Percentiles rank a stretch among this genome's conserved stretches.
These are phyloP conservation scores for Phaonia tiefii DNA, from an alignment of 2,888 invertebrate species.

Conservation along the genomic window DNA sequence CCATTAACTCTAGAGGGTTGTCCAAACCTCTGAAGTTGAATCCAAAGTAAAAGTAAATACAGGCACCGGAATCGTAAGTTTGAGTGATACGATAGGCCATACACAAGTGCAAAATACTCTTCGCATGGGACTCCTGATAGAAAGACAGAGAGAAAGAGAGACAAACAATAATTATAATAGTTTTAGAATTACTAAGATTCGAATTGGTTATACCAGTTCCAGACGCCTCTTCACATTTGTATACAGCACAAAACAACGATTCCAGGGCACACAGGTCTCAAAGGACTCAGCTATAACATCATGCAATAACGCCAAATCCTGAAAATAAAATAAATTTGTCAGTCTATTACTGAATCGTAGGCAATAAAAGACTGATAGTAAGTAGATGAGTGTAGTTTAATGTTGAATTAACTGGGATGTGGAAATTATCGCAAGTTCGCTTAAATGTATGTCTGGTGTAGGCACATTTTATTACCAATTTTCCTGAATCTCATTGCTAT, in stretches of 20 bases:
- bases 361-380: too few relatives aligned
- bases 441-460: too few relatives aligned
- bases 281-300: slow-evolving; percentile 97
- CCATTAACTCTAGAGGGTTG: slow-evolving; percentile 90
- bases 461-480: too few relatives aligned
- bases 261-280: slow-evolving; percentile 99
- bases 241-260: slow-evolving; percentile 90
- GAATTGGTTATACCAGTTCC: slow-evolving; percentile 79
- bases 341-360: not conserved
- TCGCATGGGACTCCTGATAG: slow-evolving; percentile 83
- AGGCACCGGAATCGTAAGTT: slow-evolving; percentile 98
- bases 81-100: slow-evolving; percentile 95
- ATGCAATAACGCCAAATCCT: slow-evolving; percentile 95
- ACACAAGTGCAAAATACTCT: slow-evolving; percentile 84
- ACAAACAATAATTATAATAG: too few relatives aligned
- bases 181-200: not conserved
- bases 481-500: too few relatives aligned
- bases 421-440: too few relatives aligned
- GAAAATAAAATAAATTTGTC: slow-evolving; percentile 55
- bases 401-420: too few relatives aligned
- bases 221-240: slow-evolving; percentile 93
- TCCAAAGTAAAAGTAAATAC: slow-evolving; percentile 97
- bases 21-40: slow-evolving; percentile 85
- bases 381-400: too few relatives aligned
- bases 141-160: not conserved